Evolutionary conservation across 1,140 invertebrate genomes (phyloP).

Genomic region (Drosophila funebris): DNA sequence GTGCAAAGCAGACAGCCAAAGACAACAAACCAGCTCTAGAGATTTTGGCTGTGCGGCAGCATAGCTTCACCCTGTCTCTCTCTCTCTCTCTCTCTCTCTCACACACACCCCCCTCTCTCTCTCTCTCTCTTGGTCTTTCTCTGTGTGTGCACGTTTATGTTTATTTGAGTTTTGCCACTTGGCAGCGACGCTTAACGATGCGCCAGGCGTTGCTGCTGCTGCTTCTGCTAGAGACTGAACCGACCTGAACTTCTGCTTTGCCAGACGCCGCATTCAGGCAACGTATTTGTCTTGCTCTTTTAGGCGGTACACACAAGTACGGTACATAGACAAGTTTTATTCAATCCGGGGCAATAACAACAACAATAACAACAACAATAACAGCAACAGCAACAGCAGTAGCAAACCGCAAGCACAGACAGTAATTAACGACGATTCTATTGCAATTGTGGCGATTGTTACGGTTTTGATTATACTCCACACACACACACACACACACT

Average conservation of each 20-base stretch:
- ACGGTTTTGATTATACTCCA: constrained; percentile 74
- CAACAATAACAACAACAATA: constrained; percentile 1
- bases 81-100: background rate
- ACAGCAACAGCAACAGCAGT: background rate
- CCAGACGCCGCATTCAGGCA: constrained; percentile 49
- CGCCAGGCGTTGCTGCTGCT: constrained; percentile 45
- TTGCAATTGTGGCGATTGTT: constrained; percentile 84
- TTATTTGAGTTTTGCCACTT: constrained; percentile 82
- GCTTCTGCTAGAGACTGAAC: constrained; percentile 25
- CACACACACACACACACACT: constrained; percentile 10
- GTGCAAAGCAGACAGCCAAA: constrained; percentile 49
- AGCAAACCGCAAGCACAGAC: constrained; percentile 71
- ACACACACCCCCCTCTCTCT: background rate
- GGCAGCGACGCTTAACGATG: constrained; percentile 79
- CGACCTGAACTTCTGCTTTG: constrained; percentile 43
- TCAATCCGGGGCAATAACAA: constrained; percentile 38
- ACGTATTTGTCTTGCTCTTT: constrained; percentile 79
- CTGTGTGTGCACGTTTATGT: constrained; percentile 72
- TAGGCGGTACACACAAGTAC: constrained; percentile 53
- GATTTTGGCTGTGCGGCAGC: constrained; percentile 60
- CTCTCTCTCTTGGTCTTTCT: background rate
- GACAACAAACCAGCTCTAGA: constrained; percentile 74
- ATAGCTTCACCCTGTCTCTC: too few relatives aligned
- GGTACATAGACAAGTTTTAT: background rate
- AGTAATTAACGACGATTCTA: constrained; percentile 83